phyloP scores from a whole-genome alignment of 2,888 invertebrate genomes.

The Zaprionus obscuricornis region DNA sequence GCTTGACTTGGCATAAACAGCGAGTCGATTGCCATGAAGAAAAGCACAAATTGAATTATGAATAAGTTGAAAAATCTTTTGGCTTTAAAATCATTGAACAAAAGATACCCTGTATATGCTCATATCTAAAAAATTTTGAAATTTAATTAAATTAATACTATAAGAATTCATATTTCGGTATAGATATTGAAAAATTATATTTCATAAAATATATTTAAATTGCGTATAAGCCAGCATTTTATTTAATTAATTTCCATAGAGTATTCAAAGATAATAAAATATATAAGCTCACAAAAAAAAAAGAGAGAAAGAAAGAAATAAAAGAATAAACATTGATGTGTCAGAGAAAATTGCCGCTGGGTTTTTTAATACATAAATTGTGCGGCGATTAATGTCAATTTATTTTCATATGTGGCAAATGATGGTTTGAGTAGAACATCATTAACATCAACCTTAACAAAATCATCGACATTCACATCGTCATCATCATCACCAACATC shows the following conservation, averaged over 20 bases:
- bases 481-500: constrained; percentile 15
- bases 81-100: no score
- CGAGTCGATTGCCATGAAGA: constrained; percentile 24
- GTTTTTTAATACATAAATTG: constrained; percentile 41
- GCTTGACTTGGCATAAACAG: constrained; percentile 43
- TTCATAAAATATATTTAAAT: no score
- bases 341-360: constrained; percentile 28
- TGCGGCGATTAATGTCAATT: constrained; percentile 58
- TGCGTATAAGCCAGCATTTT: no score
- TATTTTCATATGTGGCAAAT: constrained; percentile 49
- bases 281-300: neutral
- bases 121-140: no score
- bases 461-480: constrained; percentile 4
- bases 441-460: constrained; percentile 26
- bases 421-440: constrained; percentile 14
- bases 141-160: no score
- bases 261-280: constrained; percentile 6
- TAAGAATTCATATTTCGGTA: no score
- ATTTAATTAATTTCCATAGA: no score
- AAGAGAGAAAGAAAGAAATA: constrained; percentile 18
- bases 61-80: neutral
- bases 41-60: constrained; percentile 4
- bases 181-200: no score
- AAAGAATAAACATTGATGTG: constrained; percentile 41
- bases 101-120: constrained; percentile 2